phyloP scores from a whole-genome alignment of 1,140 invertebrate species.

The Papilio glaucus region DNA sequence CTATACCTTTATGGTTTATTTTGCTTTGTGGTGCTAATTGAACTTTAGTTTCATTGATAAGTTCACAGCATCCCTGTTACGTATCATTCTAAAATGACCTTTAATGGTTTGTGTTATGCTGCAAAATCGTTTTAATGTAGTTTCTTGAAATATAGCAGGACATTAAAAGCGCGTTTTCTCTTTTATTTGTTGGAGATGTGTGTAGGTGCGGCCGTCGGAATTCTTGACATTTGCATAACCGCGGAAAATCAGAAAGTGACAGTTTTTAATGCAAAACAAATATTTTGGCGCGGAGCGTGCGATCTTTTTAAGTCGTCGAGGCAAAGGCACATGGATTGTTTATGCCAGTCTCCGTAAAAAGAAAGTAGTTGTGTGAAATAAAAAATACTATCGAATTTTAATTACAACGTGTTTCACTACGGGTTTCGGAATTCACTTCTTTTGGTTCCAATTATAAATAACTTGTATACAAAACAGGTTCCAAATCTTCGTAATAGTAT shows the following conservation, averaged over 20 bases:
- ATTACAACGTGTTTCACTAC: too few relatives aligned
- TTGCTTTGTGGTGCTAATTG: slow-evolving; percentile 20
- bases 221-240: slow-evolving; percentile 18
- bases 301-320: neutral
- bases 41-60: slow-evolving; percentile 31
- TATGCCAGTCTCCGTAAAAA: neutral
- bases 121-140: neutral
- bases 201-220: slow-evolving; percentile 19
- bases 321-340: slow-evolving; percentile 12
- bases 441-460: too few relatives aligned
- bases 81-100: neutral
- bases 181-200: slow-evolving; percentile 25
- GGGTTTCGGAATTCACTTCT: too few relatives aligned
- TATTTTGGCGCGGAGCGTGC: slow-evolving; percentile 23
- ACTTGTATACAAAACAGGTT: too few relatives aligned
- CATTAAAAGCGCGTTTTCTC: slow-evolving; percentile 12
- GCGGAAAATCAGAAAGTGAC: slow-evolving; percentile 30
- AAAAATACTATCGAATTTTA: neutral
- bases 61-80: neutral
- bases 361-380: slow-evolving; percentile 14
- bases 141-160: too few relatives aligned
- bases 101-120: neutral
- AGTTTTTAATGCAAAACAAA: slow-evolving; percentile 27
- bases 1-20: slow-evolving; percentile 12
- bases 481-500: too few relatives aligned